Evolutionary conservation across 2,797 vertebrate species (phyloP).

Genomic region (Setipinna tenuifilis): DNA sequence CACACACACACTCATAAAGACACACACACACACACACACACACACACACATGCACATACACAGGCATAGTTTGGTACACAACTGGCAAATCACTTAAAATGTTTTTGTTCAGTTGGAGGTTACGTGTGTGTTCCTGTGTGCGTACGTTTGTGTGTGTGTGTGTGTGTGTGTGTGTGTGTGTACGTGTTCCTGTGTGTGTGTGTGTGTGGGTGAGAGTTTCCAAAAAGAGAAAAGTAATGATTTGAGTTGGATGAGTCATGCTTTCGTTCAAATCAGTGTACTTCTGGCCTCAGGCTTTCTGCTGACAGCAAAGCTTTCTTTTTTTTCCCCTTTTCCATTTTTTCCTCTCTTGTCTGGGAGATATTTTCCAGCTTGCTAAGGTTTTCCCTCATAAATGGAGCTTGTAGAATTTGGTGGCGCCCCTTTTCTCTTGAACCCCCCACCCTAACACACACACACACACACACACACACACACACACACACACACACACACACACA

Average conservation of each 20-base stretch:
- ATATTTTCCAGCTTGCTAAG: slow-evolving; percentile 45
- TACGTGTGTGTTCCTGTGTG: too few relatives aligned
- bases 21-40: too few relatives aligned
- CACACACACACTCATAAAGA: too few relatives aligned
- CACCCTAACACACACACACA: slow-evolving; percentile 28
- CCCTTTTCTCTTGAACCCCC: neutral
- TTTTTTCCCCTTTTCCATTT: slow-evolving; percentile 36
- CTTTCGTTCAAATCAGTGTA: neutral
- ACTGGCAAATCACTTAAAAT: too few relatives aligned
- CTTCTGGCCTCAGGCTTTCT: neutral
- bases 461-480: slow-evolving; percentile 31
- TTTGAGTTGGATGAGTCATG: neutral
- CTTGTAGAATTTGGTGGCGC: slow-evolving; percentile 30
- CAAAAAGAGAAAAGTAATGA: neutral
- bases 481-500: slow-evolving; percentile 15
- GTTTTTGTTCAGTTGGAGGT: too few relatives aligned
- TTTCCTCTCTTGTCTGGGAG: slow-evolving; percentile 13
- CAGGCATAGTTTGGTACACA: too few relatives aligned
- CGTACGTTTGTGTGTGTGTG: too few relatives aligned
- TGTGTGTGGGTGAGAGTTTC: neutral
- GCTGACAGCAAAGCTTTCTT: slow-evolving; percentile 35
- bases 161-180: neutral
- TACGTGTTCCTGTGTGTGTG: neutral
- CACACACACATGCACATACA: too few relatives aligned
- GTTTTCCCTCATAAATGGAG: slow-evolving; percentile 43